These are phyloP conservation scores for Hirudo medicinalis DNA, from an alignment of 1,140 invertebrate genomes.

Conservation along the genomic window DNA sequence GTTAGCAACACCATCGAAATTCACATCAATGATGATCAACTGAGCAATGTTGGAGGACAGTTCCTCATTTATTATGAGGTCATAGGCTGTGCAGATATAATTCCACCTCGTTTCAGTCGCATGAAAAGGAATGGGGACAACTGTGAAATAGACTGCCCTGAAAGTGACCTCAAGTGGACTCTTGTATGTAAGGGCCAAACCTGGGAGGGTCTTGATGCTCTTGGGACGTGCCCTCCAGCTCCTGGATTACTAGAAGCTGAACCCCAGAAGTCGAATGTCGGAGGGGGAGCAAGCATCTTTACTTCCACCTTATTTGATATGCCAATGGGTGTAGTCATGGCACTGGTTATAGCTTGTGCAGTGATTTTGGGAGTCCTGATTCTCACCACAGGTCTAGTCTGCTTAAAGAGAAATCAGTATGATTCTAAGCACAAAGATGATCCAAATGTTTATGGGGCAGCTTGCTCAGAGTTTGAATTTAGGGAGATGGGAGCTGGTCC, in stretches of 20 bases:
- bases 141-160: slow-evolving; percentile 16
- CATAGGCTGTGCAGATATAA: slow-evolving; percentile 12
- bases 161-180: slow-evolving; percentile 6
- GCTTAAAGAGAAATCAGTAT: slow-evolving; percentile 6
- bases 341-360: neutral
- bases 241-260: neutral
- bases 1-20: slow-evolving; percentile 8
- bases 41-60: neutral
- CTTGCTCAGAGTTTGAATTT: slow-evolving; percentile 17
- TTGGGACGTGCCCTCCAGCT: neutral
- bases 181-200: neutral
- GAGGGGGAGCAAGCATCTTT: neutral
- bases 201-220: neutral
- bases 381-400: slow-evolving; percentile 3
- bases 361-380: neutral
- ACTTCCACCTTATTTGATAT: neutral
- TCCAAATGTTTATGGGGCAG: slow-evolving; percentile 2
- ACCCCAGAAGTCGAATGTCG: neutral
- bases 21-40: neutral
- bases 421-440: slow-evolving; percentile 6
- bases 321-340: neutral
- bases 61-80: slow-evolving; percentile 16
- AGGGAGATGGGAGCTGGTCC: slow-evolving; percentile 1
- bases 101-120: slow-evolving; percentile 12
- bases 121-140: slow-evolving; percentile 10